phyloP scores from a whole-genome alignment of 2,113 vertebrate species.

The Uria lomvia region DNA sequence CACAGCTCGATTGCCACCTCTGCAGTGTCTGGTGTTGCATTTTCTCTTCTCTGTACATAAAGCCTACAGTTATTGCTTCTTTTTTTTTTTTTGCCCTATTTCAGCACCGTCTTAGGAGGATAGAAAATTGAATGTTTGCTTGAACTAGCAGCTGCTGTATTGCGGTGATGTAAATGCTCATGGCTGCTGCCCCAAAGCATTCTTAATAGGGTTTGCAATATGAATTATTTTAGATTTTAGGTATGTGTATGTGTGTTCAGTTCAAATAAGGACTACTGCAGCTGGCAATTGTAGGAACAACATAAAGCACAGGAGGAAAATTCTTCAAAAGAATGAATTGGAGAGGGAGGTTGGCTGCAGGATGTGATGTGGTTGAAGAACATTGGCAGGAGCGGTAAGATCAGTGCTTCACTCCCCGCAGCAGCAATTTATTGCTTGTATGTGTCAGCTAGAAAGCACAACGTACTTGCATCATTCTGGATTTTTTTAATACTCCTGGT shows the following conservation, averaged over 20 bases:
- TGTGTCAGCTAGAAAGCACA: neutral
- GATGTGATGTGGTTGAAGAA: neutral
- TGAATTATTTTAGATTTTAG: neutral
- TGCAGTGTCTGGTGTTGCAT: neutral
- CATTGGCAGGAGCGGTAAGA: neutral
- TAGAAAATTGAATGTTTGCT: neutral
- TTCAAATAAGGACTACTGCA: neutral
- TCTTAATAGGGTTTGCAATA: neutral
- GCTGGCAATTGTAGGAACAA: neutral
- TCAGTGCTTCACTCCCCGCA: neutral
- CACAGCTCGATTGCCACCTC: neutral
- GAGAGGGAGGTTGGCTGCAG: neutral
- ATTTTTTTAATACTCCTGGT: neutral
- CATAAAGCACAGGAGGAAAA: neutral
- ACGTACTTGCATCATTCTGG: neutral
- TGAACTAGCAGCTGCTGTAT: neutral
- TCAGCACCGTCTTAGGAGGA: neutral
- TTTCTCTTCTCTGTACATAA: neutral
- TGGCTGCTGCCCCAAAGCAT: neutral
- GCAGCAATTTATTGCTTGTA: neutral
- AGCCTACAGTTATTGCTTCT: neutral
- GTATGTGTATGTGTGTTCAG: rapidly evolving
- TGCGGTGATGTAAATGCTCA: neutral
- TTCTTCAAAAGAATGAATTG: neutral
- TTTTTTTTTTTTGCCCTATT: neutral